Evolutionary conservation across 2,888 invertebrate species (phyloP).

Genomic region (Xiphydria camelus): DNA sequence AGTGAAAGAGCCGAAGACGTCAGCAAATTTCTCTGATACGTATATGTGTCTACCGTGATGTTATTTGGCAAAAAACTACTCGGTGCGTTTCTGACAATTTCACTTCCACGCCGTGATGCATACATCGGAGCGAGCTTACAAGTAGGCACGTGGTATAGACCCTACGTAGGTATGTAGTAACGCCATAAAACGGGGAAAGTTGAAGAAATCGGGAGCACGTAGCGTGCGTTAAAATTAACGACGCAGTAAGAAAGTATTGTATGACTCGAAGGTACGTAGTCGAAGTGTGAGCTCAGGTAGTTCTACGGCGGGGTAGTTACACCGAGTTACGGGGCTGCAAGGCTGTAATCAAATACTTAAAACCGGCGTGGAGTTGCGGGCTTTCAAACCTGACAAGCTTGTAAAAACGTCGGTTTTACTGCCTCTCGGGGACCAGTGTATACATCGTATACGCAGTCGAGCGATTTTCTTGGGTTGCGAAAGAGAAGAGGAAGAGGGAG

Average conservation of each 20-base stretch:
- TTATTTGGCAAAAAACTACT: too few relatives aligned
- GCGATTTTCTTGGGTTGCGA: neutral
- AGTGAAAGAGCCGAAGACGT: too few relatives aligned
- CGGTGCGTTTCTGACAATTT: too few relatives aligned
- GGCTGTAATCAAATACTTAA: conserved; percentile 55
- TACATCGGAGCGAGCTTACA: too few relatives aligned
- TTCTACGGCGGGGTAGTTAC: conserved; percentile 32
- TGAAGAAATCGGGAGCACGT: conserved; percentile 53
- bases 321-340: conserved; percentile 40
- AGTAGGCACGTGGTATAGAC: too few relatives aligned
- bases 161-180: conserved; percentile 1
- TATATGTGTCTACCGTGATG: too few relatives aligned
- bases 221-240: conserved; percentile 56
- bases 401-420: conserved; percentile 23
- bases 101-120: too few relatives aligned
- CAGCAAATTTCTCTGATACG: too few relatives aligned
- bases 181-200: conserved; percentile 40
- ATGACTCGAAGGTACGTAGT: conserved; percentile 34
- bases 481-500: conserved; percentile 6
- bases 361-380: conserved; percentile 25
- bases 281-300: conserved; percentile 14
- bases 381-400: too few relatives aligned
- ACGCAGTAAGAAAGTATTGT: conserved; percentile 54
- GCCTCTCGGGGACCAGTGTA: conserved; percentile 15
- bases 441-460: neutral